Base-by-base conservation (phyloP, 1,140 invertebrate genomes). In the Proales similis region DNA sequence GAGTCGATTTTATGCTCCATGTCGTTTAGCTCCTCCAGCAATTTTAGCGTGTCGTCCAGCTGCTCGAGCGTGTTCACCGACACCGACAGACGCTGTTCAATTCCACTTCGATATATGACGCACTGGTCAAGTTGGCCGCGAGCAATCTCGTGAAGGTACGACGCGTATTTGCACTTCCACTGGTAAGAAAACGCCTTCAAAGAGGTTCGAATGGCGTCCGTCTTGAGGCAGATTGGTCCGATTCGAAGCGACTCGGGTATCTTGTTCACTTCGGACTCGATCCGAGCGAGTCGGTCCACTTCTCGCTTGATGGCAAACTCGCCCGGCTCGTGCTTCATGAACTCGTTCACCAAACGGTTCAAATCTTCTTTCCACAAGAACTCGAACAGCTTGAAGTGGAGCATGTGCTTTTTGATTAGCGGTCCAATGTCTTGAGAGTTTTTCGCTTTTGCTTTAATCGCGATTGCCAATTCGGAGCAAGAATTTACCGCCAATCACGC, bases 1-100 rank as follows among this genome's bases (percentile, higher is more conserved):
- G 65, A 67, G 65, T 77, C 75, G 46, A 75, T 73, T 63, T 76
- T 77, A 62, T 75, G 74, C 63, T 77, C 74, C 72, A 75, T 74
- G 64, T 77, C 74, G 33, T 69, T 48, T 5, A 77, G 63, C 61
- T 77, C 73, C 61, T 77, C 74, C 19, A 77, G 64, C 5, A 77
- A 60, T 33, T 71, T 67, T 17, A 77, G 65, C 4, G 72, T 68
- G 63, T 69, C 71, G 65, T 75, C 74, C 11, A 76, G 66, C 65
- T 75, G 73, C 39, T 76, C 74, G 30, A 76, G 61, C 3, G 69
- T 71, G 46, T 69, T 66, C 9, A 76, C 73, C 64, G 70, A 67
- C 20, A 72, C 66, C 64, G 72, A 72, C 9, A 76, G 66, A 12
- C 70, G 64, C 24, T 70, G 67, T 36, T 66, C 63, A 1, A 76